Base-by-base conservation (phyloP, 2,797 vertebrate genomes). In the Peromyscus aztecus region DNA sequence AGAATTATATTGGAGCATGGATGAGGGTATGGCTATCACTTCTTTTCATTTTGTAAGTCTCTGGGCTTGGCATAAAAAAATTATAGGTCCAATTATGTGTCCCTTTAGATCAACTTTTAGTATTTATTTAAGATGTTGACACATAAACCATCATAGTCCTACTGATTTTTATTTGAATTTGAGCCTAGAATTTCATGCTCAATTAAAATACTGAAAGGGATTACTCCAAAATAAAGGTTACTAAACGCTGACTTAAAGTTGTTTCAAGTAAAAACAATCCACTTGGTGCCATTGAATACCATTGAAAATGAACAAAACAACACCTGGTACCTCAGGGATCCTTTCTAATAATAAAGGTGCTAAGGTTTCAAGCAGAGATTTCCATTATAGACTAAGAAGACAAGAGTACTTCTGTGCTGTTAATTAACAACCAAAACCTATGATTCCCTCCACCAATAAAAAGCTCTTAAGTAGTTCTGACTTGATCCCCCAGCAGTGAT, bases 341-440 rank as follows among this genome's bases (percentile, higher is more conserved):
- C 73, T 90, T 87, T 93, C 80, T 73, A 94, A 65, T 40, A 89
- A 69, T 24, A 93, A 89, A 96, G 61, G 90, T 96, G 88, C 91
- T 78, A 71, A 91, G 92, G 40, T 37, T 86, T 95, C 94, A 87
- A 85, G 75, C 81, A 0, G 67, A 96, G 84, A 81, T 95, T 96
- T 90, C 93, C 96, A 96, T 94, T 94, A 96, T 19, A 95, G 90
- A 97, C 57, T 29, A 91, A 87, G 81, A 73, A 92, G 69, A 88
- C 14, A 85, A 34, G 46, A 73, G 17, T 46, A 67, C 77, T 91
- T 81, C 91, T 61, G 16, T 27, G 90, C 37, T 84, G 27, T 89
- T 97, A 97, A 97, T 95, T 97, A 96, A 94, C 37, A 83, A 69
- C 61, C 67, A 84, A 80, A 82, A 89, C 87, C 84, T 95, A 49